Base-by-base conservation (phyloP, 2,113 vertebrate species). In the Seriola dumerili region DNA sequence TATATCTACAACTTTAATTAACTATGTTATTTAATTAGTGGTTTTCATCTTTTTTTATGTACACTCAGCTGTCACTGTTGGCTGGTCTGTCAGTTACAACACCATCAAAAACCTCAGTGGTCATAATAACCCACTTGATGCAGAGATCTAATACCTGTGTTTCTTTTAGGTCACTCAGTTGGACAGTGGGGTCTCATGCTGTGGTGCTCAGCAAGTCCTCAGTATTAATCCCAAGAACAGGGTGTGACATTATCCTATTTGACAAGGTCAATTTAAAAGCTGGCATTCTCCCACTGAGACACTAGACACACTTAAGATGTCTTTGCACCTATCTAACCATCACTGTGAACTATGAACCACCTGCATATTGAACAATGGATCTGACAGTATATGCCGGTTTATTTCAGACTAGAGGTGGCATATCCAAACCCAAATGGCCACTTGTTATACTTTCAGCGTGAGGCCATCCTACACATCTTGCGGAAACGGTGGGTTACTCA, bases 191-290 rank as follows among this genome's bases (percentile, higher is more conserved):
- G 25, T 69, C 74, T 74, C 57, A 69, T 62, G 29, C 46, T 63
- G 64, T 32, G n/a, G 11, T 23, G 67, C 32, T 16, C 48, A 4
- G 8, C 32, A 19, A 29, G 46, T 72, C 19, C 44, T 34, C 29
- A 48, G 48, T 50, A 64, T 48, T 75, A 38, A 58, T 74, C 40
- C n/a, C 12, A 14, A 55, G 52, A 48, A 63, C n/a, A 48, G 38
- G 50, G 40, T 69, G 46, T 69, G 64, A 40, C 63, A 44, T 67
- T 55, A 78, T 68, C 23, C 63, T 55, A 29, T 70, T 64, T 58
- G 58, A 71, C 65, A 71, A 65, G 59, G 59, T 76, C 65, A 62
- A 62, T 68, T 84, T 84, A 32, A 63, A 57, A 69, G n/a, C 46
- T 55, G 44, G 5, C 2, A 44, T 52, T 63, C 59, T 59, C 14